A percentile compares a stretch with the other conserved stretches of the same genome.
These are phyloP conservation scores for Psilanteris sp. DNA, from an alignment of 1,140 invertebrate species.

Conservation along the genomic window DNA sequence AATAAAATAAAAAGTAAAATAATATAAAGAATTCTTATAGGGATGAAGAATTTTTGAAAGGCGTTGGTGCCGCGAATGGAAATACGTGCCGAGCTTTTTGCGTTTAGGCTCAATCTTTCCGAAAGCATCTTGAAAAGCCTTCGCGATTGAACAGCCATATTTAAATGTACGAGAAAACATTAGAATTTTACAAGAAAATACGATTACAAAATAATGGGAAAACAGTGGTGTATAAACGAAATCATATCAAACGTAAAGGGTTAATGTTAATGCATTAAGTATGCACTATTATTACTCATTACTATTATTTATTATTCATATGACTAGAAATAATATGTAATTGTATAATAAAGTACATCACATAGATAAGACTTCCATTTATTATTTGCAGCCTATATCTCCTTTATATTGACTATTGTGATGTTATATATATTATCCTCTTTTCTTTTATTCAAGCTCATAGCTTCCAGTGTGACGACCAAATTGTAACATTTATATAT, in stretches of 20 bases:
- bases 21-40: no score
- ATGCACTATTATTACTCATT: constrained; percentile 69
- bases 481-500: no score
- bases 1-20: no score
- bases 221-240: constrained; percentile 78
- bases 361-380: no score
- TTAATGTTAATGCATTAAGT: constrained; percentile 69
- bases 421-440: no score
- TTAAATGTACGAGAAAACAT: constrained; percentile 1
- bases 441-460: no score
- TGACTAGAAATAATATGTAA: constrained; percentile 78
- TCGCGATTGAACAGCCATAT: constrained; percentile 3
- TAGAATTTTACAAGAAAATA: constrained; percentile 53
- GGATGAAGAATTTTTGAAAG: no score
- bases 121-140: constrained; percentile 16
- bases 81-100: constrained; percentile 49
- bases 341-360: constrained; percentile 80
- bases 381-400: no score
- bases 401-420: no score
- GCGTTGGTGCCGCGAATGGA: no score
- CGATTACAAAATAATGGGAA: constrained; percentile 47
- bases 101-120: constrained; percentile 24
- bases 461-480: no score
- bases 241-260: constrained; percentile 79
- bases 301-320: constrained; percentile 75